A percentile compares a stretch with the other conserved stretches of the same genome.
These are phyloP conservation scores for Chrysaora quinquecirrha DNA, from an alignment of 30 jellyfish, hydroid and myxozoan genomes.

Conservation along the genomic window DNA sequence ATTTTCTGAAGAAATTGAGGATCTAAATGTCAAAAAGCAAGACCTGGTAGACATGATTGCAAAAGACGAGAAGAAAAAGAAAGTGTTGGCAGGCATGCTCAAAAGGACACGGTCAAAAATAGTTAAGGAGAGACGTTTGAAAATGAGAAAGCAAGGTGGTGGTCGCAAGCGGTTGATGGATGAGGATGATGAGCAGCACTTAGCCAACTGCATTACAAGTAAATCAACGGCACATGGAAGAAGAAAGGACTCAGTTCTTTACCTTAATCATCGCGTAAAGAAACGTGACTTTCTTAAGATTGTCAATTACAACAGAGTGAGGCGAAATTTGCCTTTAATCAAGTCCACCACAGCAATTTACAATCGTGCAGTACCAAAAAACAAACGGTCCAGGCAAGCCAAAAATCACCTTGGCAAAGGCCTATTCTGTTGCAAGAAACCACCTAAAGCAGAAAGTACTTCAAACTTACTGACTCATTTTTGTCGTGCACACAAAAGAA, in stretches of 20 bases:
- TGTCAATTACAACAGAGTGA: constrained; percentile 27
- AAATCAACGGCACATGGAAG: constrained; percentile 71
- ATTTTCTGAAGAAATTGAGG: no score
- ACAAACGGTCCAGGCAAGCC: constrained; percentile 42
- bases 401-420: constrained; percentile 32
- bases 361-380: constrained; percentile 25
- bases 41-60: not conserved
- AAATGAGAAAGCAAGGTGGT: constrained; percentile 40
- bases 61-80: not conserved
- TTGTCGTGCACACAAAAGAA: constrained; percentile 49
- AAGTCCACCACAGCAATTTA: constrained; percentile 46
- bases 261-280: constrained; percentile 43
- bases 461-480: constrained; percentile 35
- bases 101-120: constrained; percentile 7
- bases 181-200: constrained; percentile 30
- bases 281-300: constrained; percentile 27
- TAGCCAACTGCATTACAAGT: constrained; percentile 30
- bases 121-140: constrained; percentile 14
- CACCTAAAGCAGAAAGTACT: constrained; percentile 49
- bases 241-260: constrained; percentile 28
- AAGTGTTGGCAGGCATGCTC: not conserved
- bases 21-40: not conserved
- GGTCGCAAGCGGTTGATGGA: constrained; percentile 56
- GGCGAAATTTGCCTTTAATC: constrained; percentile 16
- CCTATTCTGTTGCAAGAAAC: constrained; percentile 45